Evolutionary conservation across 2,797 vertebrate genomes (phyloP).

Genomic region (Melanotaenia boesemani): DNA sequence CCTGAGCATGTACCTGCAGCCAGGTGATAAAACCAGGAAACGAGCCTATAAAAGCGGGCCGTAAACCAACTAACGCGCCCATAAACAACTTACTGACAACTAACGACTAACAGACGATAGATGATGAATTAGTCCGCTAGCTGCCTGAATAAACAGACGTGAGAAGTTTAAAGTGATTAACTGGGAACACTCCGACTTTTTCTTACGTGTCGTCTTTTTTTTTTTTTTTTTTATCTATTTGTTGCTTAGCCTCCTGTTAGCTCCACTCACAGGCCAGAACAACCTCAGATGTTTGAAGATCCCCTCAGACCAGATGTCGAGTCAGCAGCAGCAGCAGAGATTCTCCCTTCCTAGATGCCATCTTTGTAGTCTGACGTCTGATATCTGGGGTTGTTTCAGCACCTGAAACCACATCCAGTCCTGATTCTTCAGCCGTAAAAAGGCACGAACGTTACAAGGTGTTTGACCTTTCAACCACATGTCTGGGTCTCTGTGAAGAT

Average conservation of each 20-base stretch:
- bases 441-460: background rate
- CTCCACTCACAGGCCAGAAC: background rate
- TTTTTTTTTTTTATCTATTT: background rate
- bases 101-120: conserved; percentile 36
- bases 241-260: background rate
- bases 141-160: conserved; percentile 4
- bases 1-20: background rate
- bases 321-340: background rate
- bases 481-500: background rate
- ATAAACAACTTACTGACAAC: background rate
- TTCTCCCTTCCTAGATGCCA: too few relatives aligned
- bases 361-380: background rate
- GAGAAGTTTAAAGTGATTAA: conserved; percentile 16
- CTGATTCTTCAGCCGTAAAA: background rate
- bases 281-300: background rate
- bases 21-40: background rate
- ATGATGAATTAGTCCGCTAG: conserved; percentile 10
- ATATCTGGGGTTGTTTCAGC: background rate
- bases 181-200: conserved; percentile 27
- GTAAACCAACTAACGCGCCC: conserved; percentile 11
- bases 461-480: background rate
- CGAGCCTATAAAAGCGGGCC: background rate
- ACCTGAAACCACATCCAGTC: background rate
- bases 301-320: background rate
- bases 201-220: conserved; percentile 7